phyloP scores from a whole-genome alignment of 2,113 vertebrate species.

The Cichladusa arquata region DNA sequence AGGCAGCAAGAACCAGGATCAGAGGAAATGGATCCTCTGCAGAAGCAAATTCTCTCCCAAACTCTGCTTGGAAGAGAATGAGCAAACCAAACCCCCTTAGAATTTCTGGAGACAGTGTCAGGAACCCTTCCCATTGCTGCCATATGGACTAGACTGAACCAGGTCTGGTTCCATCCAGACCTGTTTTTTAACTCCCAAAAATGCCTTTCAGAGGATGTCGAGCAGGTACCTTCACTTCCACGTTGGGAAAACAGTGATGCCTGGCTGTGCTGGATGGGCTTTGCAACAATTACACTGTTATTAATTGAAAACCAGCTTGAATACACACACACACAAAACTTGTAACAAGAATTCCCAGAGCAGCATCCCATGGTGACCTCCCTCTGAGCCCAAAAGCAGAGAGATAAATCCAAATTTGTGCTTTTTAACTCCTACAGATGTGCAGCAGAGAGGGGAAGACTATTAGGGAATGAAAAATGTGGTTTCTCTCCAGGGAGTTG shows the following conservation, averaged over 20 bases:
- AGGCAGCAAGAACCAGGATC: neutral
- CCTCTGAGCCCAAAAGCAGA: neutral
- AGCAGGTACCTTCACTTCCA: neutral
- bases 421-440: neutral
- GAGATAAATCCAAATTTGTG: slow-evolving; percentile 11
- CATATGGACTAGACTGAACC: neutral
- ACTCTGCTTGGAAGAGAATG: neutral
- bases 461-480: neutral
- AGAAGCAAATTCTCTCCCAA: neutral
- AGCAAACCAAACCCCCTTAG: neutral
- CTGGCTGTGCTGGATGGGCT: neutral
- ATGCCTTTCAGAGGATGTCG: neutral
- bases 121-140: neutral
- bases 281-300: neutral
- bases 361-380: neutral
- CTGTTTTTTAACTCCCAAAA: neutral
- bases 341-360: neutral
- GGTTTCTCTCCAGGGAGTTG: neutral
- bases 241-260: accelerated
- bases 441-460: neutral
- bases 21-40: neutral
- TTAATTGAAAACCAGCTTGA: neutral
- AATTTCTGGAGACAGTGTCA: neutral
- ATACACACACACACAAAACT: neutral
- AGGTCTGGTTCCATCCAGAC: neutral